phyloP scores from a whole-genome alignment of 2,113 vertebrate species.

The Lamprotornis superbus region DNA sequence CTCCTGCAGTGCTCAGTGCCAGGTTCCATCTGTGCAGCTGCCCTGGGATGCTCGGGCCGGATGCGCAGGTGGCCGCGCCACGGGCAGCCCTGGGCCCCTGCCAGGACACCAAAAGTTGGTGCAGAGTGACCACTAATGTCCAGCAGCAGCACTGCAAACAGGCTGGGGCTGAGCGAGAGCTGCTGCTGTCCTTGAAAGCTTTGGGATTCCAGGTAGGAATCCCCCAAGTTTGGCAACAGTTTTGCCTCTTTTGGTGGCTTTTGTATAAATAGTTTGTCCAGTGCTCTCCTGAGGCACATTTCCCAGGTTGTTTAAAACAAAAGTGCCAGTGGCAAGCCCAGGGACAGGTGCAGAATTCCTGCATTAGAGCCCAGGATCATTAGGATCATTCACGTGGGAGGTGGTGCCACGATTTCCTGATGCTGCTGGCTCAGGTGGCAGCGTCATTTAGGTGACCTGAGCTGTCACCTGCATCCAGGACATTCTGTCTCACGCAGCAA shows the following conservation, averaged over 20 bases:
- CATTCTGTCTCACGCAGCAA: slow-evolving; percentile 57
- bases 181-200: background rate
- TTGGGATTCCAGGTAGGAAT: background rate
- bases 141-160: background rate
- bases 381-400: fast-evolving
- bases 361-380: fast-evolving
- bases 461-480: background rate
- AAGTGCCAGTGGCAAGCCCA: background rate
- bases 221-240: background rate
- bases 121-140: slow-evolving; percentile 1
- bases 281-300: background rate
- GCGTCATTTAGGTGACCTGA: background rate
- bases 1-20: background rate
- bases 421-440: background rate
- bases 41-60: background rate
- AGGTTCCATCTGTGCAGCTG: background rate
- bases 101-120: background rate
- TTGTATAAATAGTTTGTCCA: background rate
- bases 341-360: background rate
- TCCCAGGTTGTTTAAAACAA: background rate
- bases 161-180: background rate
- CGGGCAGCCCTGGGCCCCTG: background rate
- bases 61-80: background rate
- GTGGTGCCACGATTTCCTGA: fast-evolving
- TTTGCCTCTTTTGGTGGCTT: background rate